A percentile compares a stretch with the other conserved stretches of the same genome.
Evolutionary conservation across 1,140 invertebrate species (phyloP).

Genomic region (Akabosia matsudoensis): DNA sequence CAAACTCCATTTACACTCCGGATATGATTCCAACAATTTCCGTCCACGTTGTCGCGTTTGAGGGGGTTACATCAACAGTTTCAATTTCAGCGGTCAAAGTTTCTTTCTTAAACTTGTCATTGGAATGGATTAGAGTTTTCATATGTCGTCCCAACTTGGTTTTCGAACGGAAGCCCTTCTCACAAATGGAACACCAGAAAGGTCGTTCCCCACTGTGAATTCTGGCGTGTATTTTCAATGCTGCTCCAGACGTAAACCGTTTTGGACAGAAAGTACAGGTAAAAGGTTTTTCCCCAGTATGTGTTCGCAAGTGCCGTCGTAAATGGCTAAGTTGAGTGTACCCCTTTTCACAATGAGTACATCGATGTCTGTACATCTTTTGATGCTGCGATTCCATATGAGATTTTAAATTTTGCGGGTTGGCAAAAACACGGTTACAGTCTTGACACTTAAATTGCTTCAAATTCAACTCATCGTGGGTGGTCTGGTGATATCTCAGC

Average conservation of each 20-base stretch:
- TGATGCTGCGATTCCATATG: constrained; percentile 32
- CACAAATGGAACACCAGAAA: constrained; percentile 22
- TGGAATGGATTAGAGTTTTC: constrained; percentile 8
- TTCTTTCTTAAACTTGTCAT: background rate
- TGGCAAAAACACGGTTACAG: constrained; percentile 27
- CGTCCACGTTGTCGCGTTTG: background rate
- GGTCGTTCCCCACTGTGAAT: constrained; percentile 48
- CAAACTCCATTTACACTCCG: background rate
- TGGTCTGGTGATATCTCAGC: constrained; percentile 36
- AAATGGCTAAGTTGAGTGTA: constrained; percentile 30
- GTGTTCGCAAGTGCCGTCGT: constrained; percentile 53
- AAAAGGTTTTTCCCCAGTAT: constrained; percentile 59
- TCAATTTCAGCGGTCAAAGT: constrained; percentile 1
- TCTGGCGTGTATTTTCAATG: constrained; percentile 51
- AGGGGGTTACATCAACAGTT: background rate
- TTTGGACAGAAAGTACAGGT: constrained; percentile 53
- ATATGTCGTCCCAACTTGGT: constrained; percentile 4
- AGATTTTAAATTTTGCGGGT: constrained; percentile 25
- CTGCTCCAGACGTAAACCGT: constrained; percentile 21
- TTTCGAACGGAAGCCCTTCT: constrained; percentile 26
- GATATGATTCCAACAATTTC: constrained; percentile 8
- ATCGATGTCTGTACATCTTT: constrained; percentile 33
- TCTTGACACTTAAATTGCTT: constrained; percentile 30
- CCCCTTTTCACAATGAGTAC: constrained; percentile 30
- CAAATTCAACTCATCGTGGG: constrained; percentile 32